Base-by-base conservation (phyloP, 2,888 invertebrate genomes). In the Lymantria monacha region DNA sequence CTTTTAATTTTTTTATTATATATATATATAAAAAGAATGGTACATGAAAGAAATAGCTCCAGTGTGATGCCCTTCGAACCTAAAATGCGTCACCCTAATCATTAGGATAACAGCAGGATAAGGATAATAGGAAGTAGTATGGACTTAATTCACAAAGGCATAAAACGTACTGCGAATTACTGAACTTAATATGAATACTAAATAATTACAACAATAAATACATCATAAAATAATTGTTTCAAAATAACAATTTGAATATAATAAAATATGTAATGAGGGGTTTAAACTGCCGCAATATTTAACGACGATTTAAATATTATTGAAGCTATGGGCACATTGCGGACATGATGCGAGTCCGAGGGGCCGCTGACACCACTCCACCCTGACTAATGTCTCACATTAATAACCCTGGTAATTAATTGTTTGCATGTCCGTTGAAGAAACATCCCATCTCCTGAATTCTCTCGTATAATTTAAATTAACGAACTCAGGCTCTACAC, bases 341-440 rank as follows among this genome's bases (percentile, higher is more conserved):
- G 74, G 70, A 69, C 66, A 64, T 59, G 59, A 66, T 66, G 63
- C 53, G 65, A 76, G 77, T 74, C 78, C 75, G 75, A 69, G 59
- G 66, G 71, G 70, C 79, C 83, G 83, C 85, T 83, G 86, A 86
- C 87, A 81, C 81, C 76, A 74, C 74, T 73, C 77, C 70, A 75
- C 75, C 61, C 79, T 90, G 85, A 91, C 87, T 87, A 91, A 92
- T 91, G 89, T 76, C 79, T 61, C 69, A 72, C 89, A 92, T 92
- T 92, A 86, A 91, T 91, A 91, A 85, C 85, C 84, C 81, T 69
- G 66, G 85, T 91, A 90, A 92, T 91, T 91, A 91, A 92, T 91
- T 87, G 89, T 90, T 88, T 80, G 88, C 89, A 88, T 90, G 89
- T 88, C 86, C 83, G 72, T 72, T 69, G 73, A 85, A 88, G 85